Percentiles rank a stretch among this genome's conserved stretches.
Evolutionary conservation across 2,888 invertebrate genomes (phyloP).

Genomic region (Pocota personata): DNA sequence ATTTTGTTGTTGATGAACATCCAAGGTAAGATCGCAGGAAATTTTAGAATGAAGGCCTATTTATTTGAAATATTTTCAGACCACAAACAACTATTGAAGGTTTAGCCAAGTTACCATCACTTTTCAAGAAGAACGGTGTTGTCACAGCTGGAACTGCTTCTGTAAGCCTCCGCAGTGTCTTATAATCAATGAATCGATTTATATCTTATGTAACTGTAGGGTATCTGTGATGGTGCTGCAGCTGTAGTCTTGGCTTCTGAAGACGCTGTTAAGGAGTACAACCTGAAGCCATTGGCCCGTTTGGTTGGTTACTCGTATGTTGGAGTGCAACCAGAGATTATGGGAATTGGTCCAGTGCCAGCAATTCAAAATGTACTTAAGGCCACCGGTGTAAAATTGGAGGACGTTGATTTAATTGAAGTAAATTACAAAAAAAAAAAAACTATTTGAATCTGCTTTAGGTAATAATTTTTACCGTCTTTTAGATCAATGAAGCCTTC

Average conservation of each 20-base stretch:
- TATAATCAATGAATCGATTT: not conserved
- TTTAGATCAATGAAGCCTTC: conserved; percentile 98
- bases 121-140: conserved; percentile 97
- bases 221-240: conserved; percentile 98
- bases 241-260: conserved; percentile 96
- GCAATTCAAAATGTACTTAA: conserved; percentile 95
- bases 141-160: conserved; percentile 98
- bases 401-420: conserved; percentile 96
- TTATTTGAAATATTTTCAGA: conserved; percentile 79
- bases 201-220: conserved; percentile 84
- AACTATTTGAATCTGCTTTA: not conserved
- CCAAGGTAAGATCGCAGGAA: conserved; percentile 84
- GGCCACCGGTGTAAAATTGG: conserved; percentile 89
- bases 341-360: conserved; percentile 98
- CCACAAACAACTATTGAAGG: conserved; percentile 93
- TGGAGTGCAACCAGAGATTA: conserved; percentile 98
- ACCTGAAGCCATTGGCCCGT: conserved; percentile 94
- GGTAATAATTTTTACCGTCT: conserved; percentile 16
- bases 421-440: conserved; percentile 83
- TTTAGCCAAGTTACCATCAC: conserved; percentile 92
- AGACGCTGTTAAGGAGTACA: conserved; percentile 91
- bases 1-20: conserved; percentile 94
- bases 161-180: conserved; percentile 83
- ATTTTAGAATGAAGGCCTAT: not conserved
- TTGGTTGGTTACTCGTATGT: conserved; percentile 95